Evolutionary conservation across 2,888 invertebrate genomes (phyloP).

Genomic region (Meandrusa payeni): DNA sequence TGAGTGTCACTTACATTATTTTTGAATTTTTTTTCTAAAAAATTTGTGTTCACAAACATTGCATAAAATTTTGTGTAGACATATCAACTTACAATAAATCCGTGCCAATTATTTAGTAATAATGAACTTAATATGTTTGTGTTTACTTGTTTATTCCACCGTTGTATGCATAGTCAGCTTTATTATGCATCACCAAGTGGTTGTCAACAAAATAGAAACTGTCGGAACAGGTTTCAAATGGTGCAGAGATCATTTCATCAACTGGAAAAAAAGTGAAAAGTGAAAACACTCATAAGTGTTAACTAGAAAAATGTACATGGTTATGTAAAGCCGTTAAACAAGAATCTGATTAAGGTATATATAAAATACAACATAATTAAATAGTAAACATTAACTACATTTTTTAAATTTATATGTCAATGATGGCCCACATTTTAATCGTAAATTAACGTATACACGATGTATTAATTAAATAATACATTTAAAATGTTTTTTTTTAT

Average conservation of each 20-base stretch:
- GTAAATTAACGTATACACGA: no score
- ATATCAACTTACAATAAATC: conserved; percentile 6
- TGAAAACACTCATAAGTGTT: no score
- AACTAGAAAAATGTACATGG: conserved; percentile 19
- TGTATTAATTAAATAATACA: no score
- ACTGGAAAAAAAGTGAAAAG: conserved; percentile 85
- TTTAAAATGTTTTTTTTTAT: no score
- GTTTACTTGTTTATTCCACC: conserved; percentile 83
- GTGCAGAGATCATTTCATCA: conserved; percentile 97
- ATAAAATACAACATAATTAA: no score
- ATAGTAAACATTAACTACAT: no score
- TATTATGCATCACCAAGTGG: conserved; percentile 98
- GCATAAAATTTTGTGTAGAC: conserved; percentile 23
- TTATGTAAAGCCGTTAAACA: no score
- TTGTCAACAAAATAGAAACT: conserved; percentile 99
- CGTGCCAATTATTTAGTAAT: conserved; percentile 16
- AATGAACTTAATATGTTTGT: neutral
- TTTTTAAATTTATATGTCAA: no score
- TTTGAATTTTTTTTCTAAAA: neutral
- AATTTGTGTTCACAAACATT: conserved; percentile 6
- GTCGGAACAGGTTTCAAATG: conserved; percentile 98
- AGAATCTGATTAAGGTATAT: no score
- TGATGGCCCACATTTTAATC: no score
- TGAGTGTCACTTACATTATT: neutral
- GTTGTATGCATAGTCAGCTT: conserved; percentile 99